A percentile compares a stretch with the other conserved stretches of the same genome.
Conservation (phyloP, 2,888 invertebrate genomes). For the Cenopis cana region DNA sequence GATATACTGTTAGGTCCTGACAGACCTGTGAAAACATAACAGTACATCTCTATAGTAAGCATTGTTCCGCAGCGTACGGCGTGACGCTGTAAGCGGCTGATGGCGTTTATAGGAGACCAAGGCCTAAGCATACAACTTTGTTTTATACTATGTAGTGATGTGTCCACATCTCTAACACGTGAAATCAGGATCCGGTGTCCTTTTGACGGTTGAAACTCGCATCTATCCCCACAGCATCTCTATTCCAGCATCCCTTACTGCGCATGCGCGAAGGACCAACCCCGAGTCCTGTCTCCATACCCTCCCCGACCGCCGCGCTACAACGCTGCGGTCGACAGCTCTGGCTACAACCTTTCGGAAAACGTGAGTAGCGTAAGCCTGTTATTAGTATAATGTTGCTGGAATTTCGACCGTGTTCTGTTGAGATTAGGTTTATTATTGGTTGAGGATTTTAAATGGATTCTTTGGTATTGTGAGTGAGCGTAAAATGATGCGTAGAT, state of each 20-base stretch:
- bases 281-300: slow-evolving; percentile 68
- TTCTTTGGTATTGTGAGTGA: neutral
- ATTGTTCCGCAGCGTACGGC: no score
- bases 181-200: no score
- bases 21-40: no score
- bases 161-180: no score
- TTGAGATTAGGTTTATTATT: slow-evolving; percentile 10
- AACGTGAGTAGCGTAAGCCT: slow-evolving; percentile 50
- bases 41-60: no score
- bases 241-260: slow-evolving; percentile 19
- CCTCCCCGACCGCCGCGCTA: slow-evolving; percentile 43
- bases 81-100: no score
- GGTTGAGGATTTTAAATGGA: neutral
- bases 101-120: no score
- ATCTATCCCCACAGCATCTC: slow-evolving; percentile 13
- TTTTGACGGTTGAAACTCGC: no score
- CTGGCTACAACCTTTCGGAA: slow-evolving; percentile 38
- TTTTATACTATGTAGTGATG: no score
- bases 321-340: slow-evolving; percentile 22
- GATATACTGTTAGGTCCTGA: no score
- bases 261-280: slow-evolving; percentile 71
- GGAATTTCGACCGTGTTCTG: neutral
- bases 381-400: neutral
- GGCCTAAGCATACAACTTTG: no score
- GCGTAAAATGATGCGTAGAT: slow-evolving; percentile 6